These are phyloP conservation scores for Erebia palarica DNA, from an alignment of 2,888 invertebrate species.

Conservation along the genomic window DNA sequence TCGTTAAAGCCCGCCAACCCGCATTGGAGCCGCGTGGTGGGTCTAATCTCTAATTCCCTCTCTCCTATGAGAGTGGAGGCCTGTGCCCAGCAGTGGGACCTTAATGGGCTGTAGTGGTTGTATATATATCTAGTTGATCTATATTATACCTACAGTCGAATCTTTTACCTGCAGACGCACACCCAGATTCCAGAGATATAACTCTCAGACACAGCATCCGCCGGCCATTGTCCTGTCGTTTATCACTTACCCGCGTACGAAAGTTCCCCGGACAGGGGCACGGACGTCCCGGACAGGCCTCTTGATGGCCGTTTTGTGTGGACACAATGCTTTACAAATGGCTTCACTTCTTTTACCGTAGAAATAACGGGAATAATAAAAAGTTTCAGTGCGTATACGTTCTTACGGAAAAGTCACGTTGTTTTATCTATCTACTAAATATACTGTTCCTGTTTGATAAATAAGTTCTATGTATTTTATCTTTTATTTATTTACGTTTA, in stretches of 20 bases:
- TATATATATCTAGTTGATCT: no score
- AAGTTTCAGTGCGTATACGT: not conserved
- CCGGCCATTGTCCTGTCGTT: not conserved
- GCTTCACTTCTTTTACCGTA: not conserved
- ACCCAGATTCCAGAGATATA: not conserved
- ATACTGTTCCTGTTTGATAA: not conserved
- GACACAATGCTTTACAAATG: constrained; percentile 13
- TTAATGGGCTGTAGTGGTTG: no score
- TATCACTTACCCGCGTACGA: not conserved
- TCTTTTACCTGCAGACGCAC: not conserved
- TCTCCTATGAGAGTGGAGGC: no score
- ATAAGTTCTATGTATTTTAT: not conserved
- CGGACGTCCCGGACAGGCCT: constrained; percentile 1
- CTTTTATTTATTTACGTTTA: not conserved
- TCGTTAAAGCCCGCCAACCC: no score
- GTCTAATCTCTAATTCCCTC: no score
- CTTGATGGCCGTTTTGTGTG: constrained; percentile 10
- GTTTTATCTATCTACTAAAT: not conserved
- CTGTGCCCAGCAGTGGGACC: no score
- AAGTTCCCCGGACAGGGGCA: not conserved
- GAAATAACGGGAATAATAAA: not conserved
- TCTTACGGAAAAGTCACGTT: not conserved
- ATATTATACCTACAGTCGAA: no score
- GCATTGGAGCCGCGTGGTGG: no score
- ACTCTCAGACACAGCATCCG: not conserved